A percentile compares a stretch with the other conserved stretches of the same genome.
Conservation (phyloP, 2,797 vertebrate genomes). For the Catostomus latipinnis region DNA sequence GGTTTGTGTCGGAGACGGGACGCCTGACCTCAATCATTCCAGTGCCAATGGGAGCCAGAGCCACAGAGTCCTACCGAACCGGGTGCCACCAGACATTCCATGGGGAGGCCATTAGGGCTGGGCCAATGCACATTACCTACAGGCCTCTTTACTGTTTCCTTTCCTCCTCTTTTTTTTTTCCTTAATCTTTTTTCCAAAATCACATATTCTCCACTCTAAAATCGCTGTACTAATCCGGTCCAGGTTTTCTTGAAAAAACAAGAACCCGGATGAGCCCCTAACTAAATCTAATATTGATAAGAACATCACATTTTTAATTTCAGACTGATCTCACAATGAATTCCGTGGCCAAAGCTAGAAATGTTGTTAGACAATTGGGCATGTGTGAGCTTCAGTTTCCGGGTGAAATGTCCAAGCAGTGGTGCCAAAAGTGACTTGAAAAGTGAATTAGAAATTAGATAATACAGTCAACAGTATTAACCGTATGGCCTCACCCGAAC, state of each 20-base stretch:
- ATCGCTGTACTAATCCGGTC: neutral
- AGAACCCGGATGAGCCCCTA: neutral
- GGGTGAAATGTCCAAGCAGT: too few relatives aligned
- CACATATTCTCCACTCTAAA: neutral
- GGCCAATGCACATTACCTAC: neutral
- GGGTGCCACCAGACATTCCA: constrained; percentile 28
- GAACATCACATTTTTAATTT: neutral
- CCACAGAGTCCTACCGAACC: constrained; percentile 36
- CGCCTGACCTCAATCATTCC: constrained; percentile 56
- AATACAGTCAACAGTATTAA: too few relatives aligned
- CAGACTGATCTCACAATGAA: too few relatives aligned
- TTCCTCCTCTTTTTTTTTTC: neutral
- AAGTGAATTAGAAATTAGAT: too few relatives aligned
- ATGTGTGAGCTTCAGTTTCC: too few relatives aligned
- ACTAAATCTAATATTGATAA: neutral
- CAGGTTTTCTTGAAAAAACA: neutral
- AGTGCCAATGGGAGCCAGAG: constrained; percentile 59
- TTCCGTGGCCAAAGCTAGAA: neutral
- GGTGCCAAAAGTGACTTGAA: too few relatives aligned
- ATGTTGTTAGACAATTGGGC: too few relatives aligned
- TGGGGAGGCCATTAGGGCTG: constrained; percentile 36
- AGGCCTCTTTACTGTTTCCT: neutral
- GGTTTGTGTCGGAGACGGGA: constrained; percentile 62
- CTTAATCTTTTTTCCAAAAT: neutral
- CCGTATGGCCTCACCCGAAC: too few relatives aligned